Base-by-base conservation (phyloP, 2,797 vertebrate genomes). In the Oreortyx pictus region DNA sequence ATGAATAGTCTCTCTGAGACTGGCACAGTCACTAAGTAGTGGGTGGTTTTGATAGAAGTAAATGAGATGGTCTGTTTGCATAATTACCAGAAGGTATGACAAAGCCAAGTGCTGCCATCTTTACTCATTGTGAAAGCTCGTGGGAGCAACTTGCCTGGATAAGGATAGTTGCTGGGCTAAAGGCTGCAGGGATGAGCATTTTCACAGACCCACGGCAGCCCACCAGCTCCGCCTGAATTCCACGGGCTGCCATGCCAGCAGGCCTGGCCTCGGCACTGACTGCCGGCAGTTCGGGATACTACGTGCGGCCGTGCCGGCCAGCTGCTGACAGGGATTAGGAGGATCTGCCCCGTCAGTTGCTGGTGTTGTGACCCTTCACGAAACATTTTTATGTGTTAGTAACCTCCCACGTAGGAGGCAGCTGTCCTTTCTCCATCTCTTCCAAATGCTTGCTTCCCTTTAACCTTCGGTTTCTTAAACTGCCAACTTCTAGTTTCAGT, bases 331-430 rank as follows among this genome's bases (percentile, higher is more conserved):
- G 44, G 94, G 95, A 96, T 97, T 96, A 97, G 89, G 62, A 79
- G 81, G 66, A 90, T 95, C 93, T 94, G 89, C 79, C 74, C 86
- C 77, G 79, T 84, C 93, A 96, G 93, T 93, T 96, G 96, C 68
- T 68, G 56, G 56, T 94, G 91, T 59, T 57, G 14, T 89, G 91
- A 65, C 89, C 84, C 89, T 96, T 92, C 60, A 62, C 75, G 27
- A 93, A 93, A 94, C 85, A 86, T 94, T 95, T 94, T 89, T 92
- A 79, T 92, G 94, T 74, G 31, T 76, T 91, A 91, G 87, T 91
- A 33, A 15, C 94, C 95, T 95, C 95, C 94, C 92, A 93, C 33
- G 3, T 90, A 60, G 86, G 72, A 95, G 62, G 88, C 96, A 97
- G 93, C 94, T 95, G 96, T 91, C 96, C 82, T 49, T 86, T 80